Base-by-base conservation (phyloP, 2,888 invertebrate species). In the Leucophenga maculata region DNA sequence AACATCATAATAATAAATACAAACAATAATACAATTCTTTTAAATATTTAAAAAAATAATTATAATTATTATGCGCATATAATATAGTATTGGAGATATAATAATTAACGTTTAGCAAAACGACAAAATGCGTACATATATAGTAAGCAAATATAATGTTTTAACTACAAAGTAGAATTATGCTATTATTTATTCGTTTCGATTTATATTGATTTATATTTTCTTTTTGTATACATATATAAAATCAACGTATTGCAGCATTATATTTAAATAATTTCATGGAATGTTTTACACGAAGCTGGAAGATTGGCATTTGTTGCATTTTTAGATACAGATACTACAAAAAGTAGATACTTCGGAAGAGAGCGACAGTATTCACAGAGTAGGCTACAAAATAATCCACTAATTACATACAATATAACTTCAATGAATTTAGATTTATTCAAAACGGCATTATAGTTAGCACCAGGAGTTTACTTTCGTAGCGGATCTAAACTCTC, bases 401-500 rank as follows among this genome's bases (percentile, higher is more conserved):
- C 59, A 59, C 32, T 26, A 59, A 59, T 8, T 59, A 26, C 14
- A 16, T 11, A 50, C n/a, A 16, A 50, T n/a, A 50, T 50, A 50
- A 50, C 18, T 50, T 50, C 50, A 16, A 16, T 50, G 6, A 16
- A 18, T 18, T 50, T 50, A 18, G 50, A 50, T 50, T 50, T 50
- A 50, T 50, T n/a, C 50, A 50, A 50, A 77, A 77, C 75, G 77
- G 77, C 77, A 65, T 75, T 60, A 39, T 26, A 26, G 2, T 74
- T 81, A 81, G 83, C 81, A 83, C 83, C 78, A 39, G 69, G 22
- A 39, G 6, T 69, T 84, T 81, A 89, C 87, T 95, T 95, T 89
- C 94, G 93, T 83, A 97, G 90, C 72, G 97, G 97, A 91, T 97
- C 97, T 88, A 97, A 91, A 89, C 96, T 96, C 88, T 97, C 97